Evolutionary conservation across 2,797 vertebrate genomes (phyloP), one percentile per base, ranked within the genome.

Genomic region (Enteromius unitaeniatus): DNA sequence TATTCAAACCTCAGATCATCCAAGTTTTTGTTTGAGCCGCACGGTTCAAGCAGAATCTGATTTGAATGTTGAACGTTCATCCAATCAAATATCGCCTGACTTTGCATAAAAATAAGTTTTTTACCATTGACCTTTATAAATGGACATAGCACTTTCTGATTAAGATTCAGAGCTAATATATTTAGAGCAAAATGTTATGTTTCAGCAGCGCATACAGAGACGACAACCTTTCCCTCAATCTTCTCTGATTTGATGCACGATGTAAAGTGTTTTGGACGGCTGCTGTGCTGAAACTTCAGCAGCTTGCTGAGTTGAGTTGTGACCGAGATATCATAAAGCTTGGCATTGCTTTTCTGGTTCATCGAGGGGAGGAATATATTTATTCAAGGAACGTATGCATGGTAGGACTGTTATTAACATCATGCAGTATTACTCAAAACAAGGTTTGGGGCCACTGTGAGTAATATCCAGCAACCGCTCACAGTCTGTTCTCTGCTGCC

Each of bases 311-410:
- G 55, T 58, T 69, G 34, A 69, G 55, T 83, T 83, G 73, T 83
- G 62, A 76, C 72, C 31, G 47, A 76, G 45, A 75, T 68, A 76
- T 76, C 11, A 37, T 76, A 67, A 83, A 76, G 34, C 81, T 76
- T 76, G 81, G 72, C 81, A 31, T 4, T 0, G 17, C 37, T 68
- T 67, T 13, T n/a, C 72, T 76, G 47, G 81, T 76, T 76, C 19
- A 13, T 76, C 47, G 7, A 65, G 23, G 62, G 72, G 17, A 67
- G 81, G 81, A 76, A 76, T 68, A 76, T 67, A 83, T 83, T 76
- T 83, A 83, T 76, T 73, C 81, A 55, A 14, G 62, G 47, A 76
- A 31, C 81, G 76, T 83, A 83, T 83, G 81, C 60, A 26, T 8
- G 67, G 49, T 21, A 51, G 42, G 31, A n/a, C 72, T 75, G 72